A percentile compares a stretch with the other conserved stretches of the same genome.
These are phyloP conservation scores for Megaceryle torquata DNA, from an alignment of 2,113 vertebrate genomes.

Conservation along the genomic window DNA sequence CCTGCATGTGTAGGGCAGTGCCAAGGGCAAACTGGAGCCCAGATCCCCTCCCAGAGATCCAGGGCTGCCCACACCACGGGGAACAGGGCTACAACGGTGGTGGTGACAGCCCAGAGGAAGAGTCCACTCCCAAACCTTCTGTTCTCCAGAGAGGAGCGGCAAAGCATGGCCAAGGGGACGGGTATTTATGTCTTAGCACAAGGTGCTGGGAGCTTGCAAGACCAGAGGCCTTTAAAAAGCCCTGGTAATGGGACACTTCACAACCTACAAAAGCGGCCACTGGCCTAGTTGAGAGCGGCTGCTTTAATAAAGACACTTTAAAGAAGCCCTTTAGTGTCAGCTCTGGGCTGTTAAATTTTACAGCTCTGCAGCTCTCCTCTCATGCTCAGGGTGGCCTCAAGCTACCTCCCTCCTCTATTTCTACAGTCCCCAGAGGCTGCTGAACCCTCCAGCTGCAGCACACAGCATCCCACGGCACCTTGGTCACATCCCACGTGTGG, in stretches of 20 bases:
- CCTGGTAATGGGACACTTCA: neutral
- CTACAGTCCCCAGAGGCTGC: neutral
- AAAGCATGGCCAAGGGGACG: neutral
- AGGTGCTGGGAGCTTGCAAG: neutral
- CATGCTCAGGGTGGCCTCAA: neutral
- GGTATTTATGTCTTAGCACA: neutral
- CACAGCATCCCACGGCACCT: neutral
- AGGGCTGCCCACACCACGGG: fast-evolving
- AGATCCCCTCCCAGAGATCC: neutral
- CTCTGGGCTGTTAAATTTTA: neutral
- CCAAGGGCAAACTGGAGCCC: neutral
- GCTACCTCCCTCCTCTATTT: neutral
- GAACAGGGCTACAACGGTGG: neutral
- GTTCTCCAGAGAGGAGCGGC: neutral
- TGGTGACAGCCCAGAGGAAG: neutral
- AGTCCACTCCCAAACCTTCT: neutral
- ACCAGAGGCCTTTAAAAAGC: neutral
- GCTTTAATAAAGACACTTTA: neutral
- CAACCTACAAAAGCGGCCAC: neutral
- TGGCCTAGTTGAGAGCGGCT: neutral
- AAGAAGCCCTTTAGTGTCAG: neutral
- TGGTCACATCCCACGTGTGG: neutral
- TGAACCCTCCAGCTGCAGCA: neutral
- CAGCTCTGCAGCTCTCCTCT: neutral
- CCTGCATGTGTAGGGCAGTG: neutral